Percentiles rank a stretch among this genome's conserved stretches.
phyloP scores from a whole-genome alignment of 2,113 vertebrate species.

The Helogale parvula region DNA sequence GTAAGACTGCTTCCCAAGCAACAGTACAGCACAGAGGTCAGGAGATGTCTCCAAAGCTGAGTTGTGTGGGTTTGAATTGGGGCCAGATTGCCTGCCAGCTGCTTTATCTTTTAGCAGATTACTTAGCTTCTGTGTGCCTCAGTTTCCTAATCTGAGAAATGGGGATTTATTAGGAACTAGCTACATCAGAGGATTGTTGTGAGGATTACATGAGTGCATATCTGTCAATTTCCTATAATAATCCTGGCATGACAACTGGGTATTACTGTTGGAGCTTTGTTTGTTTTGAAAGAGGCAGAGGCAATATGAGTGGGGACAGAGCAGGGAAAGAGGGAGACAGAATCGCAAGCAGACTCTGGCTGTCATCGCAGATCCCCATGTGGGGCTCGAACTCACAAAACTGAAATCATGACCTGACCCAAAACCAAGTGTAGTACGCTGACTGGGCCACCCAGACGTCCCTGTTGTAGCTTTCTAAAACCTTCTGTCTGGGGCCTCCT shows the following conservation, averaged over 20 bases:
- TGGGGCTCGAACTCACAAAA: no score
- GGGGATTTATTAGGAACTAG: neutral
- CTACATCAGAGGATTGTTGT: neutral
- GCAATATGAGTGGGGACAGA: no score
- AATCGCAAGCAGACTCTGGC: no score
- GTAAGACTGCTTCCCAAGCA: neutral
- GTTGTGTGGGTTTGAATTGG: neutral
- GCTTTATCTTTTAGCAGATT: neutral
- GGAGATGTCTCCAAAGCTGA: neutral
- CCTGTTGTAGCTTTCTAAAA: neutral
- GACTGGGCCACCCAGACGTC: no score
- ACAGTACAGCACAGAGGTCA: neutral
- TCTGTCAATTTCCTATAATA: neutral
- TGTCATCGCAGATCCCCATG: no score
- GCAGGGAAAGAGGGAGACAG: no score
- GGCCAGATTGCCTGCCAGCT: neutral
- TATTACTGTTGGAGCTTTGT: neutral
- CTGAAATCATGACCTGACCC: no score
- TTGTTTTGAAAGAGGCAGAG: no score
- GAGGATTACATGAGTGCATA: neutral
- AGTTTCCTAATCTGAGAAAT: neutral
- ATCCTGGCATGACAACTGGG: neutral
- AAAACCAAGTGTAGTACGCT: no score
- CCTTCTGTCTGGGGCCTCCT: neutral
- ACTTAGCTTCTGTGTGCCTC: neutral